Evolutionary conservation across 92 coral and sea anemone species (phyloP).

Genomic region (Muricea muricata): DNA sequence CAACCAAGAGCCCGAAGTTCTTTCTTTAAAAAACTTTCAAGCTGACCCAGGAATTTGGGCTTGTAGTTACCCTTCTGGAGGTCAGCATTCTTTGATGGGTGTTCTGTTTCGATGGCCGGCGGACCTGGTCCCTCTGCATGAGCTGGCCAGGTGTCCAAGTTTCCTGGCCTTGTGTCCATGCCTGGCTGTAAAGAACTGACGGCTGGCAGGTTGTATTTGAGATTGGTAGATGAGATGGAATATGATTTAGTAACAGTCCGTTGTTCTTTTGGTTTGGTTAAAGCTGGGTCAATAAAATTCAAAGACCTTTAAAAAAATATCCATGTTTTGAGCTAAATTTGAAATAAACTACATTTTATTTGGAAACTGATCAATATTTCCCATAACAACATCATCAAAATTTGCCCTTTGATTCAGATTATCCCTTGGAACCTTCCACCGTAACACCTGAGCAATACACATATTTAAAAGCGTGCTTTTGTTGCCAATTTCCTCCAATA

Average conservation of each 20-base stretch:
- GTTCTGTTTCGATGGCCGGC: conserved; percentile 84
- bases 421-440: no score
- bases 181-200: conserved; percentile 67
- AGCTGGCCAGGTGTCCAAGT: conserved; percentile 97
- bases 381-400: no score
- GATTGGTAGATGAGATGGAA: conserved; percentile 24
- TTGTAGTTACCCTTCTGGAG: conserved; percentile 98
- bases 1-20: conserved; percentile 91
- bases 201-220: conserved; percentile 8
- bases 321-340: no score
- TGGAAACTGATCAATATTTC: no score
- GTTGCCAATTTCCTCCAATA: no score
- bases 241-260: neutral
- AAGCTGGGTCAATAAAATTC: neutral
- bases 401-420: no score
- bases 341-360: no score
- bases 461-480: no score
- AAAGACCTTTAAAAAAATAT: conserved; percentile 29
- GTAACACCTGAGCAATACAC: no score
- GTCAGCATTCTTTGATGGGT: conserved; percentile 78
- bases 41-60: conserved; percentile 94
- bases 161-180: conserved; percentile 91
- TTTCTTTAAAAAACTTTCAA: conserved; percentile 92
- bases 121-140: conserved; percentile 97
- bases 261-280: conserved; percentile 18